Percentiles rank a stretch among this genome's conserved stretches.
Conservation (phyloP, 92 coral and sea anemone genomes). For the Montipora capitata region DNA sequence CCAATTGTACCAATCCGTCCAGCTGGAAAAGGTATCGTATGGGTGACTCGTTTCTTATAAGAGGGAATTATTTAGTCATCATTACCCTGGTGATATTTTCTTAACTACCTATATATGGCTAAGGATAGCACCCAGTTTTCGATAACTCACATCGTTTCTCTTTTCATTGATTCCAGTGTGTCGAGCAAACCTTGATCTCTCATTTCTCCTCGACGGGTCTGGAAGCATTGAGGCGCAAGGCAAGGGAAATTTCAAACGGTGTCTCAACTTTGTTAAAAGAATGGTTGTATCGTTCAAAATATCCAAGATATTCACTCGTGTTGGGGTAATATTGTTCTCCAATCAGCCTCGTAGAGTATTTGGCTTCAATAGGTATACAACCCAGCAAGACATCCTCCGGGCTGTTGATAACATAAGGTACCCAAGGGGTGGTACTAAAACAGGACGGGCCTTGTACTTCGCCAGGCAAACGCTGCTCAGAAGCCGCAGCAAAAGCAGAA, state of each 20-base stretch:
- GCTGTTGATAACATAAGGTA: conserved; percentile 69
- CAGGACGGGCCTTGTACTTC: conserved; percentile 67
- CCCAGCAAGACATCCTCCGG: conserved; percentile 23
- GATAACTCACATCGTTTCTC: background rate
- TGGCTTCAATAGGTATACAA: conserved; percentile 55
- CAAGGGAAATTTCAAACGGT: conserved; percentile 76
- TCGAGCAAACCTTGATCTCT: conserved; percentile 57
- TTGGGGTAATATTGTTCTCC: conserved; percentile 77
- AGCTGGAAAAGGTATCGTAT: conserved; percentile 62
- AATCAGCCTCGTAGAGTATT: conserved; percentile 63
- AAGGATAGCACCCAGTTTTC: too few species aligned
- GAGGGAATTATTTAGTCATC: too few species aligned
- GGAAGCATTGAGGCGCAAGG: conserved; percentile 85
- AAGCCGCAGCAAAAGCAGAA: conserved; percentile 47
- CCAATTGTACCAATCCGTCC: conserved; percentile 48
- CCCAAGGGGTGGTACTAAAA: conserved; percentile 84
- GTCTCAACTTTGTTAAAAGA: conserved; percentile 74
- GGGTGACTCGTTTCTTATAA: too few species aligned
- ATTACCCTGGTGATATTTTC: too few species aligned
- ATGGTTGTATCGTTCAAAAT: conserved; percentile 77
- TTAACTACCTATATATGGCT: too few species aligned
- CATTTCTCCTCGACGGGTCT: conserved; percentile 81
- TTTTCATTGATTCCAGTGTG: conserved; percentile 58
- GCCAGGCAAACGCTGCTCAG: conserved; percentile 63
- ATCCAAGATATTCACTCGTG: conserved; percentile 69